Evolutionary conservation across 2,888 invertebrate species (phyloP), one percentile per base, ranked within the genome.

Genomic region (Anaspis maculata): DNA sequence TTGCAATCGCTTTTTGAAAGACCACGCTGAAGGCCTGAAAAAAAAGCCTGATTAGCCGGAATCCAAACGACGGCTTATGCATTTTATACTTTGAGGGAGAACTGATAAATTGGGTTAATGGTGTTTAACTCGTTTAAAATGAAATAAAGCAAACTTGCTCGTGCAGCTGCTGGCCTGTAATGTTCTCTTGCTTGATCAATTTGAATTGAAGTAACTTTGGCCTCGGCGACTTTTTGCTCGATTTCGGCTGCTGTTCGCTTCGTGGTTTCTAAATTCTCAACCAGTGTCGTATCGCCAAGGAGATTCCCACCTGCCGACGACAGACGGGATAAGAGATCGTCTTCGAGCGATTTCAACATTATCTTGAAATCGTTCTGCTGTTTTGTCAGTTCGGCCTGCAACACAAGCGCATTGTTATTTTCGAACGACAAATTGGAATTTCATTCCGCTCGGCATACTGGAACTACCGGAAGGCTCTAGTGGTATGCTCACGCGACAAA

Each of bases 351-450:
- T 58, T 95, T 96, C 23, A 96, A 67, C 60, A 89, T 88, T 43
- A 96, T 95, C 66, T 95, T 96, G 58, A 95, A 96, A 62, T 95
- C 85, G 63, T 96, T 96, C 64, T 96, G 95, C 62, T 95, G 95
- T 54, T 88, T 87, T 0, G 95, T 96, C 41, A 96, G 69, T 52
- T 94, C 90, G 2, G 92, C 91, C 72, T 74, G 43, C 21, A 59
- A 62, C 22, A n/a, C n/a, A n/a, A n/a, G n/a, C n/a, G n/a, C n/a
- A n/a, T n/a, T n/a, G n/a, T n/a, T n/a, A n/a, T n/a, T n/a, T n/a
- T n/a, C n/a, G n/a, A n/a, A n/a, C n/a, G n/a, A n/a, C n/a, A n/a
- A n/a, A n/a, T n/a, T n/a, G n/a, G n/a, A n/a, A n/a, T n/a, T n/a
- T n/a, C n/a, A n/a, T n/a, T n/a, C n/a, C n/a, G n/a, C n/a, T n/a